These are phyloP conservation scores for Bellardia pandia DNA, from an alignment of 2,888 invertebrate genomes.

Conservation along the genomic window DNA sequence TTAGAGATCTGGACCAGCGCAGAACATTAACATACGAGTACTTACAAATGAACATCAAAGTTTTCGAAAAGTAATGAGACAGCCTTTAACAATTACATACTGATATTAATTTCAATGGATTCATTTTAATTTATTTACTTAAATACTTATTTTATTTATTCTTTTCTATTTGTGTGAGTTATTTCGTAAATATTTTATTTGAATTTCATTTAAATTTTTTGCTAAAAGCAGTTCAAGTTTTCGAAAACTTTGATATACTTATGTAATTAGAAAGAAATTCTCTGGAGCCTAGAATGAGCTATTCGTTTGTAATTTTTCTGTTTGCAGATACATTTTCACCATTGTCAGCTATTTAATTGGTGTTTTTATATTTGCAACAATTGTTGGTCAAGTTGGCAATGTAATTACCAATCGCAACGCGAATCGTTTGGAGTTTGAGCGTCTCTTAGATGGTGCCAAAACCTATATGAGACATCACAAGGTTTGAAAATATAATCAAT, in stretches of 20 bases:
- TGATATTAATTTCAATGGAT: slow-evolving; percentile 78
- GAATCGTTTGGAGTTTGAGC: slow-evolving; percentile 96
- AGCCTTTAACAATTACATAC: slow-evolving; percentile 83
- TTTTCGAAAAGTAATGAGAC: slow-evolving; percentile 84
- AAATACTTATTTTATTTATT: too few relatives aligned
- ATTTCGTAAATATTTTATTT: slow-evolving; percentile 14
- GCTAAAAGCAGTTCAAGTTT: slow-evolving; percentile 74
- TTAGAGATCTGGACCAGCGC: background rate
- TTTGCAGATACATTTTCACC: slow-evolving; percentile 96
- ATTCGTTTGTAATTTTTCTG: background rate
- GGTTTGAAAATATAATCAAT: slow-evolving; percentile 83
- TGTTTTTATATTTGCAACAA: slow-evolving; percentile 98
- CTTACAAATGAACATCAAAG: slow-evolving; percentile 79
- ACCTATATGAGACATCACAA: slow-evolving; percentile 99
- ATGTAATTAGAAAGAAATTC: background rate
- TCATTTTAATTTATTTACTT: background rate
- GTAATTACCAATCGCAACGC: slow-evolving; percentile 99
- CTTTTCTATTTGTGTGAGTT: background rate
- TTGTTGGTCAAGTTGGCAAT: slow-evolving; percentile 98
- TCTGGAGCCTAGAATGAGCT: background rate
- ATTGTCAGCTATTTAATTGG: slow-evolving; percentile 98
- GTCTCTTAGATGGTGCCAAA: slow-evolving; percentile 97
- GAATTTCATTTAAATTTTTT: slow-evolving; percentile 28
- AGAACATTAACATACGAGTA: slow-evolving; percentile 46
- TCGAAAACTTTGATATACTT: slow-evolving; percentile 82